Evolutionary conservation across 2,113 vertebrate species (phyloP).

Genomic region (Apus apus): DNA sequence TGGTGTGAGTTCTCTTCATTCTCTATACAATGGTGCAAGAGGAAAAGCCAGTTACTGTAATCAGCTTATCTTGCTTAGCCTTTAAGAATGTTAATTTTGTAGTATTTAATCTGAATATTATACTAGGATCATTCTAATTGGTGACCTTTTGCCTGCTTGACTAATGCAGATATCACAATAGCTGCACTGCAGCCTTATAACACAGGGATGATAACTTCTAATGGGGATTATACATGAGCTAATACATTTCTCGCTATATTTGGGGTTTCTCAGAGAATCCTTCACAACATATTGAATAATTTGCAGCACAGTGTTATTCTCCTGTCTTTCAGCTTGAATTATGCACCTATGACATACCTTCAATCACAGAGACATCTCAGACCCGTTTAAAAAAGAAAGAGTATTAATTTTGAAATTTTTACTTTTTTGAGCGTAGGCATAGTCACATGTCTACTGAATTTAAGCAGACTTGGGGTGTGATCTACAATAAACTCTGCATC

Average conservation of each 20-base stretch:
- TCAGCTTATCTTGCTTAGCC: slow-evolving; percentile 8
- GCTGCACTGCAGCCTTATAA: not conserved
- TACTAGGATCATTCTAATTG: not conserved
- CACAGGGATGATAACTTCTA: not conserved
- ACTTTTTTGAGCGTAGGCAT: not conserved
- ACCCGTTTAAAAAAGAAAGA: not conserved
- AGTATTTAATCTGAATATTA: not conserved
- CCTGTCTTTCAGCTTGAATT: not conserved
- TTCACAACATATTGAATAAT: not conserved
- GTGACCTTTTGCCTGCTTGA: not conserved
- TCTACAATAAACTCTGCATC: not conserved
- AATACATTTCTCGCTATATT: not conserved
- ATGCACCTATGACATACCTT: not conserved
- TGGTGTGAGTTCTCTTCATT: not conserved
- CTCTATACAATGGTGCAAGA: not conserved
- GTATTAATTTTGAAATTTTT: not conserved
- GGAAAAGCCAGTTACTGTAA: slow-evolving; percentile 10
- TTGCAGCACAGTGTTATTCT: not conserved
- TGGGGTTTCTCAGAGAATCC: not conserved
- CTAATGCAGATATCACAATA: not conserved
- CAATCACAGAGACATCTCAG: not conserved
- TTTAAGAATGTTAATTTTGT: slow-evolving; percentile 40
- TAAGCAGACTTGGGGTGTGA: not conserved
- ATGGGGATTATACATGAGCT: not conserved
- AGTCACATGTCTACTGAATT: not conserved